phyloP scores from a whole-genome alignment of 1,140 invertebrate genomes.

The Anastatus disparis region DNA sequence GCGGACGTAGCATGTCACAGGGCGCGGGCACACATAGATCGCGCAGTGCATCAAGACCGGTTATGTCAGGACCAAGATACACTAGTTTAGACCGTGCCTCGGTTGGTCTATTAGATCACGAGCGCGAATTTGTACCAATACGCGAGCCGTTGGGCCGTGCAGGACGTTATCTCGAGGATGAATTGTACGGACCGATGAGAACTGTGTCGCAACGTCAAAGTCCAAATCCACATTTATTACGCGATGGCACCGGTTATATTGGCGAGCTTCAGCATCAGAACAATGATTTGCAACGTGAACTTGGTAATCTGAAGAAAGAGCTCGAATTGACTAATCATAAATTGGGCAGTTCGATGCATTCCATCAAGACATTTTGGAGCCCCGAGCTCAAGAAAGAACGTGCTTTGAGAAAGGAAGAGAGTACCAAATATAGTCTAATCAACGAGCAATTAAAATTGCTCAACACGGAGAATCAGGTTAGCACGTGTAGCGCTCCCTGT shows the following conservation, averaged over 20 bases:
- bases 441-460: slow-evolving; percentile 97
- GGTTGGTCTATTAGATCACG: slow-evolving; percentile 71
- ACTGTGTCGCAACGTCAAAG: slow-evolving; percentile 74
- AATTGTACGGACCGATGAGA: slow-evolving; percentile 73
- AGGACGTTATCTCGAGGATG: slow-evolving; percentile 77
- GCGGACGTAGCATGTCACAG: slow-evolving; percentile 71
- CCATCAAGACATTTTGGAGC: slow-evolving; percentile 99
- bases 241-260: slow-evolving; percentile 74
- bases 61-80: slow-evolving; percentile 72
- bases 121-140: slow-evolving; percentile 85
- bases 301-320: slow-evolving; percentile 96
- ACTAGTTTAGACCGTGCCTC: slow-evolving; percentile 80
- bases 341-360: slow-evolving; percentile 98
- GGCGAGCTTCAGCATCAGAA: slow-evolving; percentile 95
- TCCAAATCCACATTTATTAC: slow-evolving; percentile 71
- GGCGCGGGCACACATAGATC: slow-evolving; percentile 71
- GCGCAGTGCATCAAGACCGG: slow-evolving; percentile 71
- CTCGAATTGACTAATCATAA: slow-evolving; percentile 98
- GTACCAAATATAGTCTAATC: slow-evolving; percentile 95
- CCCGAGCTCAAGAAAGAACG: slow-evolving; percentile 98
- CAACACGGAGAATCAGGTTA: slow-evolving; percentile 97
- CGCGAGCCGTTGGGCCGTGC: slow-evolving; percentile 76
- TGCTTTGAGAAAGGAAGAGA: slow-evolving; percentile 95
- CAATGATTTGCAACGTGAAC: slow-evolving; percentile 93
- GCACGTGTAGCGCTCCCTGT: slow-evolving; percentile 38